Percentiles rank a stretch among this genome's conserved stretches.
Evolutionary conservation across 2,797 vertebrate genomes (phyloP).

Genomic region (Spondyliosoma cantharus): DNA sequence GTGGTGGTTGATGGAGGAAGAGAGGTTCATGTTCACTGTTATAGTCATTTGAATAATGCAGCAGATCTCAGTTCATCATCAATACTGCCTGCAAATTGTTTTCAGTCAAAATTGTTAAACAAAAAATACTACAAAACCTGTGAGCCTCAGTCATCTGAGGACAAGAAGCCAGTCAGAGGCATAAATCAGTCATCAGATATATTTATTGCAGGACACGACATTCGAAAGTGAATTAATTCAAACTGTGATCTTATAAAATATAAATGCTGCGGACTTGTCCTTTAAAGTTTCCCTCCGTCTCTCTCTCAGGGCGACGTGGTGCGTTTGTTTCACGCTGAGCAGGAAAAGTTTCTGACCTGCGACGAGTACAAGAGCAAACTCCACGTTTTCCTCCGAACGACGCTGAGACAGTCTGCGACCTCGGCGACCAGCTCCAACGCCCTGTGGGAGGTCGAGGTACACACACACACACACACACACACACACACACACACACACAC

Average conservation of each 20-base stretch:
- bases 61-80: too few relatives aligned
- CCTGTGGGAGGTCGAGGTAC: slow-evolving; percentile 97
- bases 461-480: background rate
- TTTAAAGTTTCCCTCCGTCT: background rate
- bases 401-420: slow-evolving; percentile 93
- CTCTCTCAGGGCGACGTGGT: slow-evolving; percentile 92
- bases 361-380: slow-evolving; percentile 93
- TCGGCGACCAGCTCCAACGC: slow-evolving; percentile 98
- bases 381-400: slow-evolving; percentile 95
- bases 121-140: too few relatives aligned
- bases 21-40: too few relatives aligned
- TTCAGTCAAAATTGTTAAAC: too few relatives aligned
- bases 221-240: background rate
- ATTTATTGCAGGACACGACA: too few relatives aligned
- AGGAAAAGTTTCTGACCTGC: slow-evolving; percentile 97
- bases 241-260: background rate
- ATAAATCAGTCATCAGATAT: too few relatives aligned
- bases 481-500: slow-evolving; percentile 20
- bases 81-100: too few relatives aligned
- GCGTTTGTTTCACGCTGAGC: slow-evolving; percentile 94
- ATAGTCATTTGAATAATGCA: too few relatives aligned
- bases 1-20: too few relatives aligned
- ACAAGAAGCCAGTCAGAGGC: too few relatives aligned
- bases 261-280: background rate
- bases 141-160: too few relatives aligned